Percentiles rank a stretch among this genome's conserved stretches.
Evolutionary conservation across 2,888 invertebrate species (phyloP).

Genomic region (Synanthedon vespiformis): DNA sequence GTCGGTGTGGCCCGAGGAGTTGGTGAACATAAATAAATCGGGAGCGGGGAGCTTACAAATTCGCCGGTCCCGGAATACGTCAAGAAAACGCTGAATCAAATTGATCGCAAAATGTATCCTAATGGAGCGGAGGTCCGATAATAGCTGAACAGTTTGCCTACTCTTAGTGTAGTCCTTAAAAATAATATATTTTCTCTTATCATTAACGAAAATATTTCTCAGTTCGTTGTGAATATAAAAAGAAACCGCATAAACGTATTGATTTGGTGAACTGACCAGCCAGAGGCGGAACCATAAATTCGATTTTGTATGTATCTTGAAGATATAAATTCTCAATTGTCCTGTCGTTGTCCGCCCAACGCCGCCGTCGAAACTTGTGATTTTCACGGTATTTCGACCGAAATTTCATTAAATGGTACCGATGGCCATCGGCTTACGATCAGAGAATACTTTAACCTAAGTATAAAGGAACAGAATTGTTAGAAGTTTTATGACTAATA

Average conservation of each 20-base stretch:
- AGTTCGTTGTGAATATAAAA: too few relatives aligned
- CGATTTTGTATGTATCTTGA: constrained; percentile 21
- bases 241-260: background rate
- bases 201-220: too few relatives aligned
- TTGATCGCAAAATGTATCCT: constrained; percentile 41
- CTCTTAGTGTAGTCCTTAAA: background rate
- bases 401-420: background rate
- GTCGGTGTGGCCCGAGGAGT: constrained; percentile 21
- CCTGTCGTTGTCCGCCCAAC: constrained; percentile 29
- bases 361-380: constrained; percentile 20
- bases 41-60: constrained; percentile 51
- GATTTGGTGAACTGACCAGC: constrained; percentile 18
- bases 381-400: constrained; percentile 12
- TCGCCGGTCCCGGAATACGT: constrained; percentile 33
- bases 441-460: constrained; percentile 1
- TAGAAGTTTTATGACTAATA: too few relatives aligned
- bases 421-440: constrained; percentile 2
- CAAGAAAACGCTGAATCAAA: constrained; percentile 40
- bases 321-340: constrained; percentile 52
- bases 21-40: constrained; percentile 58
- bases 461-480: background rate
- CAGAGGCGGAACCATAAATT: constrained; percentile 29
- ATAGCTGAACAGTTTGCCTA: constrained; percentile 13
- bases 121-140: constrained; percentile 17
- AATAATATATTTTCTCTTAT: too few relatives aligned